Conservation (phyloP, 2,888 invertebrate species). For the Caenorhabditis sinica region DNA sequence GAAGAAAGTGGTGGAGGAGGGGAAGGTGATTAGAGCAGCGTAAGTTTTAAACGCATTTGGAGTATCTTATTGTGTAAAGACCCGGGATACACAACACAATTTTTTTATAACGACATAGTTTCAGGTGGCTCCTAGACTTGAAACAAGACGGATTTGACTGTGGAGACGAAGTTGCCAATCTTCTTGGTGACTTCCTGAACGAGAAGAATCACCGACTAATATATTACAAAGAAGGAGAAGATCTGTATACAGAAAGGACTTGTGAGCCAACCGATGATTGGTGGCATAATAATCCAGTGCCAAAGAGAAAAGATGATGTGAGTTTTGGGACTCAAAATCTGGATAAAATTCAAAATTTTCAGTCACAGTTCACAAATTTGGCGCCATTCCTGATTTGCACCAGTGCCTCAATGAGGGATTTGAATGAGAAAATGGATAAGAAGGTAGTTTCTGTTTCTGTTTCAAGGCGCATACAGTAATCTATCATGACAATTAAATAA, state of each 20-base stretch:
- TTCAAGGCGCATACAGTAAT: too few species aligned
- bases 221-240: constrained; percentile 36
- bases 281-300: constrained; percentile 72
- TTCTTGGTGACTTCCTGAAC: constrained; percentile 61
- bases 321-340: background rate
- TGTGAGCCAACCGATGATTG: constrained; percentile 55
- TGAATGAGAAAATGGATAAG: constrained; percentile 65
- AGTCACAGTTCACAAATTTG: constrained; percentile 69
- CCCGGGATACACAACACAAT: too few species aligned
- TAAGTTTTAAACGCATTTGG: constrained; percentile 26
- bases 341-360: constrained; percentile 5
- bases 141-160: constrained; percentile 73
- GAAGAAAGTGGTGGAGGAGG: constrained; percentile 50
- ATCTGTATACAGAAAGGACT: constrained; percentile 66
- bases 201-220: constrained; percentile 65
- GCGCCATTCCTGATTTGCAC: constrained; percentile 69
- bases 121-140: constrained; percentile 66
- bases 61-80: too few species aligned
- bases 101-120: constrained; percentile 10
- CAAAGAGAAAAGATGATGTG: constrained; percentile 70
- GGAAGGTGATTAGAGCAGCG: constrained; percentile 62
- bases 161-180: constrained; percentile 65
- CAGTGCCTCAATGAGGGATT: constrained; percentile 57
- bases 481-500: too few species aligned
- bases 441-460: too few species aligned